Conservation (phyloP, 2,797 vertebrate genomes). For the Avahi laniger region DNA sequence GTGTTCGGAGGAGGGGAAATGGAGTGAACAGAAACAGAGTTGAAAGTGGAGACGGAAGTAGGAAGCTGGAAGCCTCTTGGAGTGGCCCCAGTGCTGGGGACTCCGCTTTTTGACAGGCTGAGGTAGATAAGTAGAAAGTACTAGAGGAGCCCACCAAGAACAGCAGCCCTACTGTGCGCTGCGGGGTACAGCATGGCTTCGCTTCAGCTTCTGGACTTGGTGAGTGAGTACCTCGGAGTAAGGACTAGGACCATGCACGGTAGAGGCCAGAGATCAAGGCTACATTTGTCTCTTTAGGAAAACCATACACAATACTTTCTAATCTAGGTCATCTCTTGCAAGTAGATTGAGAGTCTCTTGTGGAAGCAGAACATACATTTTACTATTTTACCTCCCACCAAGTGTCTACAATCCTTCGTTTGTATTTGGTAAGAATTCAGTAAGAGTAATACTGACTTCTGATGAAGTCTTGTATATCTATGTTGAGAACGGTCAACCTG, state of each 20-base stretch:
- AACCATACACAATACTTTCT: neutral
- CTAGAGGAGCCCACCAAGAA: neutral
- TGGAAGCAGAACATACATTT: neutral
- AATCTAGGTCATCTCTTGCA: neutral
- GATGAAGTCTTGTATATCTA: neutral
- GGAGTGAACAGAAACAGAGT: neutral
- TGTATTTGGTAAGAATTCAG: neutral
- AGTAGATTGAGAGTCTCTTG: neutral
- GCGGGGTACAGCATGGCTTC: neutral
- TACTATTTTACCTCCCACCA: neutral
- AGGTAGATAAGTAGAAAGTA: neutral
- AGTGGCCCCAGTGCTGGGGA: neutral
- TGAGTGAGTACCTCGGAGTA: neutral
- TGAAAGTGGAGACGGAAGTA: neutral
- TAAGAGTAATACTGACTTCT: neutral
- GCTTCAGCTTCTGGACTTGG: neutral
- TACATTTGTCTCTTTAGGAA: neutral
- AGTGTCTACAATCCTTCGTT: neutral
- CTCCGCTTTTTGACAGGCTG: neutral
- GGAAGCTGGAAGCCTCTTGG: neutral
- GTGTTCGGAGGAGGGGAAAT: neutral
- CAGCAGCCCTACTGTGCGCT: rapidly evolving
- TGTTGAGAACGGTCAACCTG: neutral
- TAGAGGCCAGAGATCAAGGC: neutral
- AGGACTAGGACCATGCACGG: neutral